These are phyloP conservation scores for Patella pellucida DNA, from an alignment of 2,888 invertebrate species.

Conservation along the genomic window DNA sequence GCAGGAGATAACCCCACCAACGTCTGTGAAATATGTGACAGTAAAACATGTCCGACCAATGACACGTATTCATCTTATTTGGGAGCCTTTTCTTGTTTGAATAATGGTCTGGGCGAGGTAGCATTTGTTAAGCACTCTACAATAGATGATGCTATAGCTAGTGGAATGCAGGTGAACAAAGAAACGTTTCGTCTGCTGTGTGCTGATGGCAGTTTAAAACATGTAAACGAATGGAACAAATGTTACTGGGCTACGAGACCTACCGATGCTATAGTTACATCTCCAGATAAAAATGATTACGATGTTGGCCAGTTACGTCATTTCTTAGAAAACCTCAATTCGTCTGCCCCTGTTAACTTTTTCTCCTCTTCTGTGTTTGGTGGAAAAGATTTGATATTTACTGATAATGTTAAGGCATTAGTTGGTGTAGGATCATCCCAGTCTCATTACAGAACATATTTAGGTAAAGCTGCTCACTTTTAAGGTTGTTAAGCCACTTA, in stretches of 20 bases:
- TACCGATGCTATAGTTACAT: slow-evolving; percentile 87
- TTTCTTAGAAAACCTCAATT: slow-evolving; percentile 7
- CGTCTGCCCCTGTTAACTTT: slow-evolving; percentile 14
- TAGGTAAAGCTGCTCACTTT: slow-evolving; percentile 35
- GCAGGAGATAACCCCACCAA: slow-evolving; percentile 79
- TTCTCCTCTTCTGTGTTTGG: slow-evolving; percentile 75
- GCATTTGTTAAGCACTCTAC: slow-evolving; percentile 79
- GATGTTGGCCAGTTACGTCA: background rate
- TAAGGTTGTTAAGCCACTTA: no score
- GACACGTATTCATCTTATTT: slow-evolving; percentile 87
- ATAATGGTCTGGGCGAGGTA: slow-evolving; percentile 85
- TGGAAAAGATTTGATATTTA: slow-evolving; percentile 61
- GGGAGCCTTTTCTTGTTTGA: slow-evolving; percentile 85
- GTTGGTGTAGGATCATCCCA: slow-evolving; percentile 37
- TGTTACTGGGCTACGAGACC: slow-evolving; percentile 91
- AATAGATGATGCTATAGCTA: slow-evolving; percentile 10
- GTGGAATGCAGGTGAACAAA: background rate
- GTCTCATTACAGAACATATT: slow-evolving; percentile 41
- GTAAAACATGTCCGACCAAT: slow-evolving; percentile 73
- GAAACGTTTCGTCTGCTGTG: slow-evolving; percentile 88
- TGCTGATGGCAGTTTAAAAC: slow-evolving; percentile 86
- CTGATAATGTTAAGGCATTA: slow-evolving; percentile 46
- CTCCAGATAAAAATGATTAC: slow-evolving; percentile 10
- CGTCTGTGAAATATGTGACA: slow-evolving; percentile 86
- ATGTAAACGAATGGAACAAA: slow-evolving; percentile 81